Percentiles rank a stretch among this genome's conserved stretches.
Conservation (phyloP, 2,888 invertebrate genomes). For the Phyllotreta cruciferae region DNA sequence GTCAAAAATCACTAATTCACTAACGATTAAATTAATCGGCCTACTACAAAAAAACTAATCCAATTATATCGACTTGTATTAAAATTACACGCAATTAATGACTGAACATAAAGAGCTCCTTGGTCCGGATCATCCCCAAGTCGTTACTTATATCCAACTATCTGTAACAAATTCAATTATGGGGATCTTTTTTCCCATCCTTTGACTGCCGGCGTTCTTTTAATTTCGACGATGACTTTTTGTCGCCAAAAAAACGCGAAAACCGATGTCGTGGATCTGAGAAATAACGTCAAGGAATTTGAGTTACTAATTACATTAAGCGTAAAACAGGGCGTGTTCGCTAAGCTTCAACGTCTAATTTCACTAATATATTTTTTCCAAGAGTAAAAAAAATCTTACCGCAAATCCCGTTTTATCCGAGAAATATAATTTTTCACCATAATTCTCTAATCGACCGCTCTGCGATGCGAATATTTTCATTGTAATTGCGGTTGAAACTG, state of each 20-base stretch:
- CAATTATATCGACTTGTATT: neutral
- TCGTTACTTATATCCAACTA: slow-evolving; percentile 22
- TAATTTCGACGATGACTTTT: slow-evolving; percentile 24
- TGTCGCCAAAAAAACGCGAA: slow-evolving; percentile 9
- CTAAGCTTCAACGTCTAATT: slow-evolving; percentile 17
- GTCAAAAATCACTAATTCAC: no score
- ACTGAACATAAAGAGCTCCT: slow-evolving; percentile 7
- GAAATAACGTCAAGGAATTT: slow-evolving; percentile 14
- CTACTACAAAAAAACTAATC: neutral
- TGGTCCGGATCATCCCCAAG: neutral
- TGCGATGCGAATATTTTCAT: no score
- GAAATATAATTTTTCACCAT: no score
- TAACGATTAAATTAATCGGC: no score
- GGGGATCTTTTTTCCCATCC: slow-evolving; percentile 14
- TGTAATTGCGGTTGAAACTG: no score
- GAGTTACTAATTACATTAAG: slow-evolving; percentile 18
- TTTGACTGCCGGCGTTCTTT: slow-evolving; percentile 2
- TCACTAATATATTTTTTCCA: slow-evolving; percentile 21
- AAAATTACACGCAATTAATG: slow-evolving; percentile 14
- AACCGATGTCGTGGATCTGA: slow-evolving; percentile 16
- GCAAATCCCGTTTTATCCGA: no score
- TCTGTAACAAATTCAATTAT: slow-evolving; percentile 29
- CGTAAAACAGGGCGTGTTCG: slow-evolving; percentile 8
- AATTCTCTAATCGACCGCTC: no score
- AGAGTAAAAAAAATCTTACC: no score